phyloP scores from a whole-genome alignment of 2,113 vertebrate species.

The Larimichthys polyactis region DNA sequence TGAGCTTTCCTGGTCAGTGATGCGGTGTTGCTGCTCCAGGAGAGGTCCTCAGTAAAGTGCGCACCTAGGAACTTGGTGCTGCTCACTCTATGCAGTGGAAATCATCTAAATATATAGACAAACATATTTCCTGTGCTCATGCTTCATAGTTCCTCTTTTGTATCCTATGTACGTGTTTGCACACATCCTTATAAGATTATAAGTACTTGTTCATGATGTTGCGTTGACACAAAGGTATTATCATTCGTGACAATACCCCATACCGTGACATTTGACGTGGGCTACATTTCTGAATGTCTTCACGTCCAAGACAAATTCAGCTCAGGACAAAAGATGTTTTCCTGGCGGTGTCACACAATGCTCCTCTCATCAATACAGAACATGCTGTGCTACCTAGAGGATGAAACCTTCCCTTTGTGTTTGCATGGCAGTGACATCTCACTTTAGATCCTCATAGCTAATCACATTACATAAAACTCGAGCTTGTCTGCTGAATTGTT shows the following conservation, averaged over 20 bases:
- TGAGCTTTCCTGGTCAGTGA: no score
- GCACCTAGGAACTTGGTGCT: no score
- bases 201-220: background rate
- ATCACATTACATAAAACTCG: conserved; percentile 28
- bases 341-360: background rate
- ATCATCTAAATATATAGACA: no score
- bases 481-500: background rate
- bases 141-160: background rate
- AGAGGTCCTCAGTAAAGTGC: no score
- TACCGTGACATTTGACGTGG: conserved; percentile 13
- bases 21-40: no score
- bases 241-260: background rate
- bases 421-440: conserved; percentile 31
- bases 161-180: background rate
- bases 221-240: background rate
- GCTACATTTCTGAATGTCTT: conserved; percentile 10
- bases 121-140: background rate
- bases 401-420: conserved; percentile 39
- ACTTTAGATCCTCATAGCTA: conserved; percentile 9
- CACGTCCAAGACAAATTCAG: background rate
- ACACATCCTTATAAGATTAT: background rate
- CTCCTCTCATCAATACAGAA: background rate
- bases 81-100: no score
- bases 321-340: conserved; percentile 30
- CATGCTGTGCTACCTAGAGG: conserved; percentile 4